Base-by-base conservation (phyloP, 64 coral and sea anemone species). In the Stichodactyla mertensii region DNA sequence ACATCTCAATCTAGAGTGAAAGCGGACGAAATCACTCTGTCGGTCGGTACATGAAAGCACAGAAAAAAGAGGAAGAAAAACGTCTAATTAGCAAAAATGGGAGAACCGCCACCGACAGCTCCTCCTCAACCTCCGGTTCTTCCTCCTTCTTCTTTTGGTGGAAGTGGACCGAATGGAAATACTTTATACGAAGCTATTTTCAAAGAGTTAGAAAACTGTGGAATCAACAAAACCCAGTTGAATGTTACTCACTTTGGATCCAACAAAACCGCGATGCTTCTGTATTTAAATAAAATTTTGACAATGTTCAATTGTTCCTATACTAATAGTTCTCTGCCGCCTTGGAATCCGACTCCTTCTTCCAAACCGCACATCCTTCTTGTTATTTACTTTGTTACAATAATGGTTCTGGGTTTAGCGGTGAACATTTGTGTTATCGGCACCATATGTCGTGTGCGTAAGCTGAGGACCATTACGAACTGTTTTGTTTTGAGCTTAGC, bases 381-480 rank as follows among this genome's bases (percentile, higher is more conserved):
- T 2, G 10, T 87, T 6, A 26, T 55, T 1, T 97, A 97, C 82
- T 97, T 90, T 26, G 77, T 83, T 5, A 11, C 55, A 1, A 22
- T 97, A 15, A 89, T 92, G 80, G 85, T 86, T 1, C 74, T 97
- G 0, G 91, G 94, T 2, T 51, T 90, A 22, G 27, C 74, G 6
- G 54, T 90, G 14, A 97, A 97, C 36, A 69, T 93, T 4, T 51
- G 91, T 0, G 69, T 97, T 4, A 86, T 97, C 16, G 77, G 51
- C 0, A 97, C 94, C 0, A 93, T 97, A 10, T 27, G 86, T 51
- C 91, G 88, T 0, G 88, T 85, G 2, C 85, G 94, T 4, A 89
- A 91, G 14, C 86, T 97, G 0, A 88, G 88, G 26, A 97, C 91
- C 1, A 85, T 97, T 9, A 93, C 94, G 8, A 97, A 97, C 60